These are phyloP conservation scores for Lucilia sericata DNA, from an alignment of 1,140 invertebrate genomes.

Conservation along the genomic window DNA sequence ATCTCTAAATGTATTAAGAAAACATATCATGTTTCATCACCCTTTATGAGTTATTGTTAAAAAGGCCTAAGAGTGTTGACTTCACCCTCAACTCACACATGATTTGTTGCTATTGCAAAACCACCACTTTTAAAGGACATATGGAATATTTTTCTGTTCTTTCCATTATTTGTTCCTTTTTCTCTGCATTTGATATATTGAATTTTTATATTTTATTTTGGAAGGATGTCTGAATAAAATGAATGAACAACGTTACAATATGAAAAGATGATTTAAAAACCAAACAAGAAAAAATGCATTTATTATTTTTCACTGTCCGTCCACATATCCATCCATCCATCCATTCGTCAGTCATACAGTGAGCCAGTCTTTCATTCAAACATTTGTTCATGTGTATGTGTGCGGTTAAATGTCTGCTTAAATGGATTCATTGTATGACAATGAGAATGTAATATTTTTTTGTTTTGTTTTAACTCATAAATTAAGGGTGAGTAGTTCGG, in stretches of 20 bases:
- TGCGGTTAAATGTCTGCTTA: too few relatives aligned
- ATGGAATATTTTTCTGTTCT: neutral
- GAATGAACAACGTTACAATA: neutral
- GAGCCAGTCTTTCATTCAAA: too few relatives aligned
- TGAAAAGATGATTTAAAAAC: neutral
- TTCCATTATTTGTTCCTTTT: too few relatives aligned
- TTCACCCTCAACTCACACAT: neutral
- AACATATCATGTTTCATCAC: too few relatives aligned
- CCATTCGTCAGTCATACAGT: neutral
- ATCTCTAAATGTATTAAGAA: too few relatives aligned
- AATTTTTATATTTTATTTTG: neutral
- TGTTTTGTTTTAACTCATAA: too few relatives aligned
- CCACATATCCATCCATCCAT: neutral
- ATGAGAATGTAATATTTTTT: too few relatives aligned
- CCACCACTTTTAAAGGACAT: constrained; percentile 14
- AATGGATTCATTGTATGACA: too few relatives aligned
- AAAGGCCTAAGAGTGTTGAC: neutral
- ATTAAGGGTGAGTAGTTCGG: neutral
- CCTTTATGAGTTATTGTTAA: too few relatives aligned
- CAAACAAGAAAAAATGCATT: neutral
- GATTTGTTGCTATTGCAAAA: neutral
- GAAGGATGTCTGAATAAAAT: neutral
- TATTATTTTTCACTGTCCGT: neutral
- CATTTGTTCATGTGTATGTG: neutral
- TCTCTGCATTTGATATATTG: neutral